Base-by-base conservation (phyloP, 2,797 vertebrate species). In the Arrhamphus sclerolepis region DNA sequence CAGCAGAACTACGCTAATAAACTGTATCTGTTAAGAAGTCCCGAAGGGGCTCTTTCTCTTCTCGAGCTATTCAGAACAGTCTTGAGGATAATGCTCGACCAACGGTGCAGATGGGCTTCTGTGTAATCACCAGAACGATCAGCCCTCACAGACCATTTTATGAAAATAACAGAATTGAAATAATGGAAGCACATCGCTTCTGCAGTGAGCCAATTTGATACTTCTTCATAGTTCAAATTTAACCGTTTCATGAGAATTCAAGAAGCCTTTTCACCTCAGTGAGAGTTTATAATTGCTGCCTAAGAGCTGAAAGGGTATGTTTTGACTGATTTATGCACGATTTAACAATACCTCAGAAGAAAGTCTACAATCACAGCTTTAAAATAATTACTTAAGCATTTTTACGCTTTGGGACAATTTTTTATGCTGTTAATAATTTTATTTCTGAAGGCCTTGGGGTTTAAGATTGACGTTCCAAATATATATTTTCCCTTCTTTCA, bases 231-330 rank as follows among this genome's bases (percentile, higher is more conserved):
- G 18, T 60, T 70, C 16, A 66, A 65, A 67, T 54, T 18, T 18
- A 51, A 28, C n/a, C 26, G 22, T 39, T 49, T 71, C 18, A 63
- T 29, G 17, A 64, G 40, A 42, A 51, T 18, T 26, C 40, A 63
- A 40, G 22, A 19, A 1, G 42, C 56, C 42, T 38, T 18, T 66
- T 66, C 48, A 50, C 56, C 11, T 58, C 44, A 26, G 14, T 28
- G 19, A 53, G 19, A 53, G 6, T 56, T 66, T 44, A 59, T 60
- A 78, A 77, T 46, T 61, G 47, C 74, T 62, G 49, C 62, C 67
- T 75, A 65, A 43, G 66, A 82, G 51, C 49, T 66, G 56, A 81
- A 71, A 51, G 54, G 19, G 62, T 52, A 39, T 21, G 63, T 67
- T 61, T 62, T 53, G 26, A 29, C 29, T 38, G 31, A 57, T 34